Conservation (phyloP, 2,113 vertebrate species). For the Callospermophilus lateralis region DNA sequence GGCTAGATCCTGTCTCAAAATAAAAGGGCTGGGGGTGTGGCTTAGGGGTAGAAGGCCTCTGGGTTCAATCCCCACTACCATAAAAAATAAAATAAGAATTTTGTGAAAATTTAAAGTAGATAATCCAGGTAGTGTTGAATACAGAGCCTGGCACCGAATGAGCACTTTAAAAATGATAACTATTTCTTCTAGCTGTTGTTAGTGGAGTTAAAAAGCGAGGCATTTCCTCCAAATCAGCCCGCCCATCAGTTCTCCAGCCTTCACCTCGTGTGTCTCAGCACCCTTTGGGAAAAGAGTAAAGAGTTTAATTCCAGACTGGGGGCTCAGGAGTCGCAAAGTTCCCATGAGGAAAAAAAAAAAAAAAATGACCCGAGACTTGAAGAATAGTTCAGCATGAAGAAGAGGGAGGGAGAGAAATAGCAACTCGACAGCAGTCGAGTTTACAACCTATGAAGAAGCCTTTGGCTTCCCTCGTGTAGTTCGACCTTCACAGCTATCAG, state of each 20-base stretch:
- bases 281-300: neutral
- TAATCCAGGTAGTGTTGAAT: neutral
- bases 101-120: neutral
- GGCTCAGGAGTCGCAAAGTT: neutral
- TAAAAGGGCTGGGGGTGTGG: too few species aligned
- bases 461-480: neutral
- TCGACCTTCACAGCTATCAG: neutral
- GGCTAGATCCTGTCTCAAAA: neutral
- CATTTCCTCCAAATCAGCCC: neutral
- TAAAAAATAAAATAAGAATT: too few species aligned
- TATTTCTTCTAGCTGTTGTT: neutral
- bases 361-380: neutral
- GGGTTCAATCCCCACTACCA: too few species aligned
- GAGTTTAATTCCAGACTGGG: neutral
- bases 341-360: neutral
- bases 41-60: too few species aligned
- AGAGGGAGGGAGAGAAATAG: neutral
- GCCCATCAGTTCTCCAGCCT: too few species aligned
- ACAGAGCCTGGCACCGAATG: neutral
- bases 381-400: neutral
- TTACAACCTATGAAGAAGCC: neutral
- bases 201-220: neutral
- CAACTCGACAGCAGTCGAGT: neutral
- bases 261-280: too few species aligned
- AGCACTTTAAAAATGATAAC: neutral